A percentile compares a stretch with the other conserved stretches of the same genome.
Evolutionary conservation across 2,888 invertebrate species (phyloP).

Genomic region (Drosophila nr. fundita): DNA sequence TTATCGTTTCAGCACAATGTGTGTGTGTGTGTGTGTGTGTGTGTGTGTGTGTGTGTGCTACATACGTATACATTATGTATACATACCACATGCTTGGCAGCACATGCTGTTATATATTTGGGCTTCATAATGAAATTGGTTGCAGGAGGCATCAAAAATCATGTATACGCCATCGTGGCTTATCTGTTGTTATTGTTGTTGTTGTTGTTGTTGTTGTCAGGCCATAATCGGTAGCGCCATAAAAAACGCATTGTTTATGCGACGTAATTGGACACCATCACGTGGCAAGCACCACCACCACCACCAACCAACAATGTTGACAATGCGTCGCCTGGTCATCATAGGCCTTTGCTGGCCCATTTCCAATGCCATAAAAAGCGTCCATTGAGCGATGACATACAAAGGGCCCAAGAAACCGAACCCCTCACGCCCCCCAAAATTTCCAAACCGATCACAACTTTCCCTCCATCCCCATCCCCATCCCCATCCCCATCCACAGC

Average conservation of each 20-base stretch:
- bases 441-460: constrained; percentile 12
- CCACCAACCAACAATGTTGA: constrained; percentile 28
- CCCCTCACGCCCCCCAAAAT: not conserved
- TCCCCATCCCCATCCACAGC: not conserved
- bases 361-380: constrained; percentile 77
- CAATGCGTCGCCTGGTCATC: constrained; percentile 53
- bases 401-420: constrained; percentile 33
- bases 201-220: constrained; percentile 34
- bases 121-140: constrained; percentile 32
- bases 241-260: constrained; percentile 81
- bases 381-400: constrained; percentile 66
- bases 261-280: constrained; percentile 76
- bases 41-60: not conserved
- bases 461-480: not conserved
- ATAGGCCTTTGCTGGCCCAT: constrained; percentile 59
- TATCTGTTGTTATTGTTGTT: constrained; percentile 62
- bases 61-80: constrained; percentile 17
- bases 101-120: constrained; percentile 33
- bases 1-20: constrained; percentile 1
- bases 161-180: constrained; percentile 71
- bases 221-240: constrained; percentile 74
- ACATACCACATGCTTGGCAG: constrained; percentile 15
- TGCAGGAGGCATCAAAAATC: constrained; percentile 59
- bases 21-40: not conserved
- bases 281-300: constrained; percentile 3